phyloP scores from a whole-genome alignment of 1,140 invertebrate genomes.

The Drosophila willistoni region DNA sequence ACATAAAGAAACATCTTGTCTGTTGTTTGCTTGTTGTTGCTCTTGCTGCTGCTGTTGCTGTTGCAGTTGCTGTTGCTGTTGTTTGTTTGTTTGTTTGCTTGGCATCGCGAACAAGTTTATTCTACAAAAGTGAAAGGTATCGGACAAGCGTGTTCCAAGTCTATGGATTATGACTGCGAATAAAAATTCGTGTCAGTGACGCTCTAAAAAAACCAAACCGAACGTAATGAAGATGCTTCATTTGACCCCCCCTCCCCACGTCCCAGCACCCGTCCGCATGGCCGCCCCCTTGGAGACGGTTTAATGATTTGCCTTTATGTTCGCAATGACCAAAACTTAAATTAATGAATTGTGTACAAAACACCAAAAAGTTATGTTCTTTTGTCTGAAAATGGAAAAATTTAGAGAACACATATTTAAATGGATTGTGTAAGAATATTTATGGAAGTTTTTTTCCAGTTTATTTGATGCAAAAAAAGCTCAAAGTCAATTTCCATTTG shows the following conservation, averaged over 20 bases:
- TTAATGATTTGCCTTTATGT: neutral
- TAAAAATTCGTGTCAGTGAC: slow-evolving; percentile 67
- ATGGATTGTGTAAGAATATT: too few species aligned
- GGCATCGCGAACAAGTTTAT: slow-evolving; percentile 71
- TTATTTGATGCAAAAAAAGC: too few species aligned
- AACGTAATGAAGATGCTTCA: slow-evolving; percentile 40
- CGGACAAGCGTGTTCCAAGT: slow-evolving; percentile 34
- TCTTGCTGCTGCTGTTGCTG: too few species aligned
- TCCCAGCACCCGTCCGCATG: too few species aligned
- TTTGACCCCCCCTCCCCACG: neutral
- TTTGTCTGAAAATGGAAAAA: neutral
- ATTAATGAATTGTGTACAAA: neutral
- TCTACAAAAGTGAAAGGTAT: slow-evolving; percentile 77
- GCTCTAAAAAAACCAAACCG: slow-evolving; percentile 61
- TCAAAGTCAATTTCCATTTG: too few species aligned
- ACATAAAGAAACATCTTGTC: slow-evolving; percentile 72
- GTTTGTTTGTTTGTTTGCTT: slow-evolving; percentile 39
- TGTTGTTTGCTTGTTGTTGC: slow-evolving; percentile 22
- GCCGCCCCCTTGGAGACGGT: neutral
- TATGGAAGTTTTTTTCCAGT: too few species aligned
- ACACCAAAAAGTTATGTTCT: neutral
- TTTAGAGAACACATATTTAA: neutral
- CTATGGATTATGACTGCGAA: slow-evolving; percentile 38
- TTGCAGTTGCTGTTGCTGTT: too few species aligned
- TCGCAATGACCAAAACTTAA: slow-evolving; percentile 1